Evolutionary conservation across 2,888 invertebrate species (phyloP), one percentile per base, ranked within the genome.

Genomic region (Ditylenchus weischeri): DNA sequence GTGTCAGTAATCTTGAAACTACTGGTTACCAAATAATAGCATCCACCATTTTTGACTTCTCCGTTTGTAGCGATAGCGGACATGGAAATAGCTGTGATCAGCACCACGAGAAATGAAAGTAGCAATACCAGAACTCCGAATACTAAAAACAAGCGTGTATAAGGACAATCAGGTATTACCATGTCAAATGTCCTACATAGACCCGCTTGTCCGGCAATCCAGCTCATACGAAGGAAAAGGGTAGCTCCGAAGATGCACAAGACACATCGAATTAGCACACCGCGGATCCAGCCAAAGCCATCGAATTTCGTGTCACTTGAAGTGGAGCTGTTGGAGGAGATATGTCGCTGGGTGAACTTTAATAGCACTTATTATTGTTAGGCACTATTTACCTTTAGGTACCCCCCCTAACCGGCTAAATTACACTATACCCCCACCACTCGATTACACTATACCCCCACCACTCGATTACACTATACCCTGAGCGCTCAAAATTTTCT

Each of bases 171-270:
- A 29, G 29, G 29, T 2, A 29, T 29, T 5, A 29, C 3, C 29
- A 4, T 5, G 2, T 29, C 8, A 54, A 23, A 64, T 29, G 29
- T 29, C 62, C 54, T 49, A 68, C 68, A 36, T 15, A 68, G 43
- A 36, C 69, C 69, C 18, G 69, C 66, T 62, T 69, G 69, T 10
- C 69, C 69, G 21, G 68, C 69, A 43, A 69, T 70, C 69, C 69
- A 69, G 29, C 94, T 91, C 82, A 96, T 87, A 38, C 75, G 72
- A 18, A 75, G 88, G 85, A 96, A 96, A 72, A 96, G 88, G 93
- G 96, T 96, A 77, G 95, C 95, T 65, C 95, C 95, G 91, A 93
- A 96, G 82, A 96, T 95, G 85, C 95, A 95, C 81, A 96, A 89
- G 54, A 96, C 88, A 84, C 94, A 95, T 86, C 94, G 86, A 87